Percentiles rank a stretch among this genome's conserved stretches.
Conservation (phyloP, 2,888 invertebrate species). For the Eudemis profundana region DNA sequence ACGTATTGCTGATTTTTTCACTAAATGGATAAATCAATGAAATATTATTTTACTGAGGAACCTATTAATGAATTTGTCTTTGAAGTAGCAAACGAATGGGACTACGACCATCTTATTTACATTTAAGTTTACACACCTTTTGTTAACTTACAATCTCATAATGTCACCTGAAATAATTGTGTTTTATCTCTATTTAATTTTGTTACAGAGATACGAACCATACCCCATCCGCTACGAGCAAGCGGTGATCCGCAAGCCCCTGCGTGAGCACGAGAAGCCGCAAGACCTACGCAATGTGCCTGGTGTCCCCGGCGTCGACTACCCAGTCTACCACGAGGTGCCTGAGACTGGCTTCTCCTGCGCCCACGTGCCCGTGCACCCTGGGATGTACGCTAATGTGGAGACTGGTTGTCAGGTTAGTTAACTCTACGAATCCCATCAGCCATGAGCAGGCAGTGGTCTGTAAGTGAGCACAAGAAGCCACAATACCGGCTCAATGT, state of each 20-base stretch:
- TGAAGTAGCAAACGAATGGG: too few relatives aligned
- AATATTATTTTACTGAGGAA: too few relatives aligned
- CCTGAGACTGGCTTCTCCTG: slow-evolving; percentile 93
- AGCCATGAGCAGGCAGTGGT: slow-evolving; percentile 69
- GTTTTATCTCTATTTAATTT: too few relatives aligned
- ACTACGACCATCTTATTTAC: too few relatives aligned
- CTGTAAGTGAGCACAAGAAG: slow-evolving; percentile 85
- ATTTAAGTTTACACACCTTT: too few relatives aligned
- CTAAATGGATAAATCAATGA: too few relatives aligned
- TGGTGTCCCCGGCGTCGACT: slow-evolving; percentile 92
- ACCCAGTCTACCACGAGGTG: slow-evolving; percentile 91
- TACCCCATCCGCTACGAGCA: slow-evolving; percentile 70
- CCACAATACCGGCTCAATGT: slow-evolving; percentile 92
- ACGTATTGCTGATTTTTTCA: too few relatives aligned
- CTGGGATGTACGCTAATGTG: slow-evolving; percentile 96
- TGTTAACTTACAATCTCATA: too few relatives aligned
- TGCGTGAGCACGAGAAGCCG: slow-evolving; percentile 86
- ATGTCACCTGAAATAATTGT: too few relatives aligned
- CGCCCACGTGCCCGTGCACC: slow-evolving; percentile 90
- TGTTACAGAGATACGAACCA: slow-evolving; percentile 69
- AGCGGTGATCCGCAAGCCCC: slow-evolving; percentile 69
- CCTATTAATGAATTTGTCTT: too few relatives aligned
- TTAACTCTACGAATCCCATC: slow-evolving; percentile 54
- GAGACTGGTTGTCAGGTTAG: slow-evolving; percentile 94
- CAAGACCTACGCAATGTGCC: slow-evolving; percentile 93